phyloP scores from a whole-genome alignment of 2,113 vertebrate genomes.

The Thalassoma bifasciatum region DNA sequence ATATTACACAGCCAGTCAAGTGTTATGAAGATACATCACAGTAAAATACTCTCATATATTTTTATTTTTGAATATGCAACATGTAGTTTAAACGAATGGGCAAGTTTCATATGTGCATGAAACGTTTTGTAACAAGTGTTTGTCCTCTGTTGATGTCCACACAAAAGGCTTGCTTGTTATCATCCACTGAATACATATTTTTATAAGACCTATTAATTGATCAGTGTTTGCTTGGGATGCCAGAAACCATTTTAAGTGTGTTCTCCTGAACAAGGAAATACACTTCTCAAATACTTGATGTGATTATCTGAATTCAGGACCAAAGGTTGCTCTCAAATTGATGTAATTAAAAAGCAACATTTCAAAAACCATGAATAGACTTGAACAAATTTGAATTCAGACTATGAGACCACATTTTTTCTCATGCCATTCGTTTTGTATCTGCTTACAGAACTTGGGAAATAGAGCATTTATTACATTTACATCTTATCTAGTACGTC shows the following conservation, averaged over 20 bases:
- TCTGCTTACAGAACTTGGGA: neutral
- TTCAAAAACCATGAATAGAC: neutral
- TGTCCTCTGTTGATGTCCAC: too few relatives aligned
- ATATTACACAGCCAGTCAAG: neutral
- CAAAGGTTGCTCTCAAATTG: neutral
- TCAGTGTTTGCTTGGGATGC: neutral
- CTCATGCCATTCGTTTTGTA: neutral
- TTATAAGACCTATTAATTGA: neutral
- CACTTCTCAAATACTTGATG: neutral
- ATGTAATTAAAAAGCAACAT: neutral
- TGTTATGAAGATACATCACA: too few relatives aligned
- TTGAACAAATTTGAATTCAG: too few relatives aligned
- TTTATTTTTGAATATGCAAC: neutral
- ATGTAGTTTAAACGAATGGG: too few relatives aligned
- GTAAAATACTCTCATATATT: neutral
- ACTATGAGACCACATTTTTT: too few relatives aligned
- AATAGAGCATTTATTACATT: neutral
- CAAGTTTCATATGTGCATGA: too few relatives aligned
- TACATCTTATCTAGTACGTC: neutral
- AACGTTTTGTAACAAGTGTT: too few relatives aligned
- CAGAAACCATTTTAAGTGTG: neutral
- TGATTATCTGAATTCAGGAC: neutral
- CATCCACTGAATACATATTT: neutral
- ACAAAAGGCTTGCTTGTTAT: neutral
- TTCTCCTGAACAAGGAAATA: neutral